A percentile compares a stretch with the other conserved stretches of the same genome.
Conservation (phyloP, 1,140 invertebrate species). For the Euwallacea similis region DNA sequence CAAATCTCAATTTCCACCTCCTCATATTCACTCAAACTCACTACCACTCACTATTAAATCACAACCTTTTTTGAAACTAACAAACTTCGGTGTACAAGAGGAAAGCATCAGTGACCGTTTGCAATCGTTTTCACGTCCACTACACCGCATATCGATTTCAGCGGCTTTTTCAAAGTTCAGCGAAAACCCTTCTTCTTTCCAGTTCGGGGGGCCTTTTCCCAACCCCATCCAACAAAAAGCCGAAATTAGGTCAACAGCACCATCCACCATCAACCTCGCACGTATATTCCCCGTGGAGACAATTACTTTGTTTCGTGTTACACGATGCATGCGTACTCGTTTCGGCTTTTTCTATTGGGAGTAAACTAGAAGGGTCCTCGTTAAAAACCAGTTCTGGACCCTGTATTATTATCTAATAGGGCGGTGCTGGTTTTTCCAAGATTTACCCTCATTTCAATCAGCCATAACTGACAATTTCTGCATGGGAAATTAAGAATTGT, state of each 20-base stretch:
- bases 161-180: not conserved
- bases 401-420: too few species aligned
- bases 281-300: not conserved
- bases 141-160: too few species aligned
- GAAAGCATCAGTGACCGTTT: not conserved
- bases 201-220: not conserved
- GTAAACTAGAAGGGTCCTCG: not conserved
- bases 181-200: not conserved
- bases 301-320: not conserved
- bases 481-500: too few species aligned
- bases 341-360: slow-evolving; percentile 12
- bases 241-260: slow-evolving; percentile 14
- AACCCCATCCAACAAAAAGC: not conserved
- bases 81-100: too few species aligned
- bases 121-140: not conserved
- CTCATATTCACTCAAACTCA: too few species aligned
- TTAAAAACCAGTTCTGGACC: too few species aligned
- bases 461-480: too few species aligned
- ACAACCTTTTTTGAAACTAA: too few species aligned
- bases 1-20: too few species aligned
- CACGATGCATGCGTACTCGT: slow-evolving; percentile 14
- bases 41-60: too few species aligned
- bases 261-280: not conserved
- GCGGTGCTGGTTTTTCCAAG: too few species aligned
- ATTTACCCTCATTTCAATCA: too few species aligned